phyloP scores from a whole-genome alignment of 2,888 invertebrate species.

The Tetragnatha montana region DNA sequence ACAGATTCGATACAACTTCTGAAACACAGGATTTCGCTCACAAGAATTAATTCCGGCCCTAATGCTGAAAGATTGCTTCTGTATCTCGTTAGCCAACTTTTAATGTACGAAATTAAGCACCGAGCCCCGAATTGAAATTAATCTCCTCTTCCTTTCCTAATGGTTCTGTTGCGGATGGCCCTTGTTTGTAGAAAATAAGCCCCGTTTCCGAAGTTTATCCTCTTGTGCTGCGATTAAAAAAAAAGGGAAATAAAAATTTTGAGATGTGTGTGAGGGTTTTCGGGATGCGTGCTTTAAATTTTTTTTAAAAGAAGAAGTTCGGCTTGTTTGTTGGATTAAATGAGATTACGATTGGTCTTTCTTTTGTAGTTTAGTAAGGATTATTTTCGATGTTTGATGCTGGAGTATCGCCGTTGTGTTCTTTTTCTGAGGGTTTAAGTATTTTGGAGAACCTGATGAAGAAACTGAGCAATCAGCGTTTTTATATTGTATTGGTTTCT shows the following conservation, averaged over 20 bases:
- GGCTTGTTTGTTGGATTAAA: background rate
- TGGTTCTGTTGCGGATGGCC: background rate
- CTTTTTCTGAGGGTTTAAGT: no score
- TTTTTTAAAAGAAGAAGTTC: background rate
- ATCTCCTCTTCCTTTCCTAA: constrained; percentile 3
- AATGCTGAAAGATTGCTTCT: background rate
- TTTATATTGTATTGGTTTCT: no score
- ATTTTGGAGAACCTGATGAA: no score
- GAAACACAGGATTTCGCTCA: constrained; percentile 16
- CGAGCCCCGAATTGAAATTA: constrained; percentile 6
- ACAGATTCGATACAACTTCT: background rate
- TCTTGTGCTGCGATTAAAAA: background rate
- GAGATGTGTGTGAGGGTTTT: background rate
- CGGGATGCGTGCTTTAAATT: background rate
- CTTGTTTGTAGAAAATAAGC: background rate
- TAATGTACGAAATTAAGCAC: constrained; percentile 14
- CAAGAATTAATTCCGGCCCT: constrained; percentile 29
- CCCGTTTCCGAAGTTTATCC: background rate
- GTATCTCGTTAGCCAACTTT: constrained; percentile 15
- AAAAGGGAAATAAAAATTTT: background rate
- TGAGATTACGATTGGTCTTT: background rate
- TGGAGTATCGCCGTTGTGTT: no score
- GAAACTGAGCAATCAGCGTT: no score
- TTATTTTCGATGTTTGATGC: no score
- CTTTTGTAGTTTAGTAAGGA: background rate